Evolutionary conservation across 2,113 vertebrate genomes (phyloP).

Genomic region (Pelusios castaneus): DNA sequence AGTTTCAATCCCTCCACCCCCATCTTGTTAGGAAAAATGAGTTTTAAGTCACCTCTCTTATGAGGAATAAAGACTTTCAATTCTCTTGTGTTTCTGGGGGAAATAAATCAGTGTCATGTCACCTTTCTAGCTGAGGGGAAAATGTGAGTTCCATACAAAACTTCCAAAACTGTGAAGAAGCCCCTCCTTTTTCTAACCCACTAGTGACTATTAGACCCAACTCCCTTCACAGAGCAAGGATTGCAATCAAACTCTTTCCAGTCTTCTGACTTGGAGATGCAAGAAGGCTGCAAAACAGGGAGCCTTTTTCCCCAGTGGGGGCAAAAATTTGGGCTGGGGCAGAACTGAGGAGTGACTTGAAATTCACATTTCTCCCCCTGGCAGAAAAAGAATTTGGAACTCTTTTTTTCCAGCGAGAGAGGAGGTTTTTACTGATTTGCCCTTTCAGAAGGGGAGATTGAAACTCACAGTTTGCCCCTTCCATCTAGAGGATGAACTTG

Average conservation of each 20-base stretch:
- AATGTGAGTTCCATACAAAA: not conserved
- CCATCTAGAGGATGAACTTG: not conserved
- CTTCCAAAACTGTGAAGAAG: not conserved
- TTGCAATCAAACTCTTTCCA: not conserved
- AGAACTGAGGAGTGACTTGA: not conserved
- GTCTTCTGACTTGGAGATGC: not conserved
- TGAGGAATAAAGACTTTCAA: not conserved
- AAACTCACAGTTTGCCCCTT: not conserved
- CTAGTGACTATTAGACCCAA: no score
- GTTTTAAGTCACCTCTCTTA: not conserved
- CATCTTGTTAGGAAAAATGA: not conserved
- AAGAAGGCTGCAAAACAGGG: not conserved
- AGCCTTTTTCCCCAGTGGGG: not conserved
- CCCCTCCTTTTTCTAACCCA: no score
- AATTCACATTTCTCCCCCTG: not conserved
- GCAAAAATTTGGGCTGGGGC: not conserved
- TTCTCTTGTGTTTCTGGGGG: not conserved
- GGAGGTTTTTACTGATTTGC: not conserved
- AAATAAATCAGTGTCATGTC: not conserved
- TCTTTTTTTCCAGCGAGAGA: not conserved
- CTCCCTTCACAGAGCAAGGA: no score
- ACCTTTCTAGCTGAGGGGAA: not conserved
- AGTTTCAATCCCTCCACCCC: not conserved
- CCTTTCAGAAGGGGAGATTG: not conserved
- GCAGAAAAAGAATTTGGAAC: not conserved